phyloP scores from a whole-genome alignment of 2,797 vertebrate genomes.

The Anomalospiza imberbis region DNA sequence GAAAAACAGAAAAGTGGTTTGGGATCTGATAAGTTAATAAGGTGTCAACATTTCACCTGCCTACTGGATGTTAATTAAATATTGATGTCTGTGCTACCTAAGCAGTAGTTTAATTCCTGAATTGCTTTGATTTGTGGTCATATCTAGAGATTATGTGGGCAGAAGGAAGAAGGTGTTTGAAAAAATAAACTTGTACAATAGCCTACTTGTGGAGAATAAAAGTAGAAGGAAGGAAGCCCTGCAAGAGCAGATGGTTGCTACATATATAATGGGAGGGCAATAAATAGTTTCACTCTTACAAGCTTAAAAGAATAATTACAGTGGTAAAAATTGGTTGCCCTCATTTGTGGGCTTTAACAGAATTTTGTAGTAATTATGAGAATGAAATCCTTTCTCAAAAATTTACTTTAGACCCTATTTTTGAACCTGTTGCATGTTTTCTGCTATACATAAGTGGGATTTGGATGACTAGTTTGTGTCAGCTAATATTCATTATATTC shows the following conservation, averaged over 20 bases:
- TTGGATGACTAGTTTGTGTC: neutral
- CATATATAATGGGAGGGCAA: neutral
- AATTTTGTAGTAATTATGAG: neutral
- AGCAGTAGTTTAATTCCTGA: neutral
- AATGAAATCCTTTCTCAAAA: neutral
- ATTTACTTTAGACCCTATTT: neutral
- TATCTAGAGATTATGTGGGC: neutral
- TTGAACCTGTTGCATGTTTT: neutral
- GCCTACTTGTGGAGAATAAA: neutral
- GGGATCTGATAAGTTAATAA: neutral
- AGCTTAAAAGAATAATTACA: slow-evolving; percentile 12
- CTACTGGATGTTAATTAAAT: neutral
- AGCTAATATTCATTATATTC: neutral
- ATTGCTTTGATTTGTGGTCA: neutral
- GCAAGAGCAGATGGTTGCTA: neutral
- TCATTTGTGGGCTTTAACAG: neutral
- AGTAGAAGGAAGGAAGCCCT: neutral
- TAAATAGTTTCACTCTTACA: neutral
- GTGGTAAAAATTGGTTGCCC: neutral
- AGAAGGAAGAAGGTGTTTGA: neutral
- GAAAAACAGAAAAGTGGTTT: neutral
- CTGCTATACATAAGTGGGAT: neutral
- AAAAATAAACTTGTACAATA: neutral
- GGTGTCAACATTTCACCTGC: neutral
- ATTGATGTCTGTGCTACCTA: neutral